Evolutionary conservation across 2,113 vertebrate species (phyloP), one percentile per base, ranked within the genome.

Genomic region (Scalopus aquaticus): DNA sequence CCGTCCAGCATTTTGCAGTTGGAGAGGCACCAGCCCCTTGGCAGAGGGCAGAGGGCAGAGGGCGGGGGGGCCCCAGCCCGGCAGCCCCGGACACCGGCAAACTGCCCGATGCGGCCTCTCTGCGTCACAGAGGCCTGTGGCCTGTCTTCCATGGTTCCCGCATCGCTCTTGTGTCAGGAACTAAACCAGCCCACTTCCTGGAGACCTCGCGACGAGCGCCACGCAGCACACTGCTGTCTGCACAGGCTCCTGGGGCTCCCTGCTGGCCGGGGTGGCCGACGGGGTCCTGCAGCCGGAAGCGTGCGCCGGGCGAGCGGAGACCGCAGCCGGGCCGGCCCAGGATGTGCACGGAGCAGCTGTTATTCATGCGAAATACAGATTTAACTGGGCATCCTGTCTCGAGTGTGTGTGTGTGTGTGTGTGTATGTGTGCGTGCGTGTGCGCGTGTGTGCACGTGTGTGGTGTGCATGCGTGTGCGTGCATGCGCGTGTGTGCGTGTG

Each of bases 1-100:
- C 84, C 0, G 0, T 15, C 44, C 74, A 3, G 30, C 0, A 0
- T 11, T 37, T 37, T 11, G 49, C 51, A 5, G 6, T 6, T 3
- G 42, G n/a, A 22, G 9, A 28, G 15, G 56, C 32, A 28, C 46
- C 46, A 73, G 32, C 88, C 30, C 2, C 54, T 35, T n/a, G 32
- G 51, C 58, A 64, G 42, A 85, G 0, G 73, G 26, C 39, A 9
- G 44, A 44, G 44, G 32, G 20, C 13, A 4, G 16, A n/a, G n/a
- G n/a, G n/a, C n/a, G n/a, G n/a, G n/a, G n/a, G n/a, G n/a, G n/a
- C n/a, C n/a, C n/a, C n/a, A n/a, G 26, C 70, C 44, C 12, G 60
- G 79, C 24, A 11, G 42, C 5, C 20, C 9, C 0, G 39, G 35
- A n/a, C 42, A 6, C 49, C 11, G 5, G 46, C 30, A 24, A 46